phyloP scores from a whole-genome alignment of 2,797 vertebrate genomes.

The Amniataba percoides region DNA sequence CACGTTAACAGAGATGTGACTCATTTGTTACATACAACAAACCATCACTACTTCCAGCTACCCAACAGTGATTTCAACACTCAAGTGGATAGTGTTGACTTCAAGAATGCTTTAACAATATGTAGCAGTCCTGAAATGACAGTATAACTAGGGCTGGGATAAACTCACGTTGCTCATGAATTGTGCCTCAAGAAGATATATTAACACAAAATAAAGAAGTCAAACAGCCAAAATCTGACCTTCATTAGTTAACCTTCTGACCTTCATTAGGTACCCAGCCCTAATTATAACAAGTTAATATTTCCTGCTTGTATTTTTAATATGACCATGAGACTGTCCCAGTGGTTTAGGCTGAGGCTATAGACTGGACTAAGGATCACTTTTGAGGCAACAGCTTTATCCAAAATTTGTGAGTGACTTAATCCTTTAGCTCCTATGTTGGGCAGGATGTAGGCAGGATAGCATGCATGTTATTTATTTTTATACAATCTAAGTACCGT shows the following conservation, averaged over 20 bases:
- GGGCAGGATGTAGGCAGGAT: constrained; percentile 24
- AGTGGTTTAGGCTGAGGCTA: constrained; percentile 49
- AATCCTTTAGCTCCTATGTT: constrained; percentile 26
- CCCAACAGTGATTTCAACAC: not conserved
- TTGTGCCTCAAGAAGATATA: not conserved
- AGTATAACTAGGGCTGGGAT: constrained; percentile 48
- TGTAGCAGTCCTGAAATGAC: not conserved
- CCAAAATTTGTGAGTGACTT: constrained; percentile 44
- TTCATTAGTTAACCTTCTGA: not conserved
- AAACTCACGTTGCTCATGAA: not conserved
- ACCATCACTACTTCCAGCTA: constrained; percentile 10
- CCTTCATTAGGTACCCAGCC: constrained; percentile 6
- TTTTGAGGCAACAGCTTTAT: constrained; percentile 38
- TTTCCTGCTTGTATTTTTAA: constrained; percentile 29
- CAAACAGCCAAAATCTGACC: not conserved
- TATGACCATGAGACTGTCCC: constrained; percentile 45
- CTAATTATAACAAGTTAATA: constrained; percentile 36
- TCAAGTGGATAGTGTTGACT: not conserved
- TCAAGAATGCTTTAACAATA: constrained; percentile 2
- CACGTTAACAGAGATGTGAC: constrained; percentile 28
- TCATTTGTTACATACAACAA: constrained; percentile 27
- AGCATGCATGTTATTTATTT: constrained; percentile 45
- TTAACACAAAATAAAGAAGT: not conserved
- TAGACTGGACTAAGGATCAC: constrained; percentile 48
- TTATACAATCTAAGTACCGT: not conserved